Evolutionary conservation across 2,797 vertebrate species (phyloP).

Genomic region (Hydrophis major): DNA sequence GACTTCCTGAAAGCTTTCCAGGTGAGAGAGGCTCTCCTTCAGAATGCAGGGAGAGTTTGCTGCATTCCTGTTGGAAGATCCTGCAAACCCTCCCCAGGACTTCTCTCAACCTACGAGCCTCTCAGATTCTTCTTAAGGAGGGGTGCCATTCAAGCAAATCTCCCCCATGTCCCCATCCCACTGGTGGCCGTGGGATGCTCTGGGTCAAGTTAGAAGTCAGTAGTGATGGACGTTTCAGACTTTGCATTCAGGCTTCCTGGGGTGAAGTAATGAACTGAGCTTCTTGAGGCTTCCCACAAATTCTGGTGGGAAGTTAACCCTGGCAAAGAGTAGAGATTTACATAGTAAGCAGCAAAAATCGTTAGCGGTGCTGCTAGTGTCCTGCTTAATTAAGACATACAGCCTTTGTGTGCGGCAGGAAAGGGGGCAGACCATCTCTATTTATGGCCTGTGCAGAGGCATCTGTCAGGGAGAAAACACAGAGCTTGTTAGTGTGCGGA

Average conservation of each 20-base stretch:
- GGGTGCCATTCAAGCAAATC: background rate
- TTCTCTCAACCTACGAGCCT: background rate
- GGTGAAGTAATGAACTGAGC: background rate
- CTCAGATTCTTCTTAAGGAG: background rate
- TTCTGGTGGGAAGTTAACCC: background rate
- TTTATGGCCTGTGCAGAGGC: conserved; percentile 62
- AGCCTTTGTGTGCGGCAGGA: conserved; percentile 44
- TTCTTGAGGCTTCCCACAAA: fast-evolving
- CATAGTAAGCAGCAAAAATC: conserved; percentile 53
- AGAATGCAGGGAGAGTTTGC: background rate
- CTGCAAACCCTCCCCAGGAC: background rate
- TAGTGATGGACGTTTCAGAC: background rate
- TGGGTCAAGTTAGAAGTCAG: background rate
- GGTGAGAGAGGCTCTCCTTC: background rate
- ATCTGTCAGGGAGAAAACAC: conserved; percentile 58
- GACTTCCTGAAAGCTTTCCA: background rate
- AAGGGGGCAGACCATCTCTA: conserved; percentile 57
- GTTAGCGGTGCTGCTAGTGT: conserved; percentile 62
- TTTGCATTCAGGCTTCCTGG: conserved; percentile 18
- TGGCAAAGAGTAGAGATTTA: conserved; percentile 32
- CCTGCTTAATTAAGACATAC: conserved; percentile 67
- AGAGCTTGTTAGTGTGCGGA: conserved; percentile 37
- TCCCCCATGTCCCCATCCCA: background rate
- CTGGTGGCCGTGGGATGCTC: background rate
- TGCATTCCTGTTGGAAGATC: background rate